Evolutionary conservation across 1,140 invertebrate species (phyloP).

Genomic region (Lasioglossum albipes): DNA sequence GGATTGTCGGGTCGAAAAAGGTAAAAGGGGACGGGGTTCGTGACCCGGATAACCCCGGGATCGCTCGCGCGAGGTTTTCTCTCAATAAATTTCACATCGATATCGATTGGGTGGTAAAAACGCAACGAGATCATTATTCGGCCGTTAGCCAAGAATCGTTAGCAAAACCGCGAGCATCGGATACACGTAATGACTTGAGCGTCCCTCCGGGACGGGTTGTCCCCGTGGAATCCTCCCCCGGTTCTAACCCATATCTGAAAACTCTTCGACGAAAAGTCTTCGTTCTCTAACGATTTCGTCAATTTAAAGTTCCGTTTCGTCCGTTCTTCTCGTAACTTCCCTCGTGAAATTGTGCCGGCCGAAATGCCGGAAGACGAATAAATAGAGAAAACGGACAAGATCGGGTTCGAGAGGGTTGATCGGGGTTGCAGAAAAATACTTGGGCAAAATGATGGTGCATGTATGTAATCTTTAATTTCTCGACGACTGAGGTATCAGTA

Average conservation of each 20-base stretch:
- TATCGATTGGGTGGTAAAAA: constrained; percentile 33
- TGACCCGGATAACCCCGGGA: neutral
- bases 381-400: neutral
- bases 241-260: constrained; percentile 16
- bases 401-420: no score
- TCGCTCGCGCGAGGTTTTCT: neutral
- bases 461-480: no score
- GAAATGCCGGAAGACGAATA: neutral
- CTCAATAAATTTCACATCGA: constrained; percentile 16
- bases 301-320: neutral
- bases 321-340: neutral
- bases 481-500: no score
- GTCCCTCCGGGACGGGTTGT: neutral
- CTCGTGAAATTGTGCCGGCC: no score
- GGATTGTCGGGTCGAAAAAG: neutral
- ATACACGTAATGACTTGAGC: constrained; percentile 30
- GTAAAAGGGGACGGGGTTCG: neutral
- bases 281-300: constrained; percentile 30
- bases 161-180: constrained; percentile 27
- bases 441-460: no score
- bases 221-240: neutral
- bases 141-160: constrained; percentile 17
- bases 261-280: neutral
- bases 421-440: no score
- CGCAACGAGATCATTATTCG: constrained; percentile 36